These are phyloP conservation scores for Galerucella pusilla DNA, from an alignment of 2,888 invertebrate genomes.

Conservation along the genomic window DNA sequence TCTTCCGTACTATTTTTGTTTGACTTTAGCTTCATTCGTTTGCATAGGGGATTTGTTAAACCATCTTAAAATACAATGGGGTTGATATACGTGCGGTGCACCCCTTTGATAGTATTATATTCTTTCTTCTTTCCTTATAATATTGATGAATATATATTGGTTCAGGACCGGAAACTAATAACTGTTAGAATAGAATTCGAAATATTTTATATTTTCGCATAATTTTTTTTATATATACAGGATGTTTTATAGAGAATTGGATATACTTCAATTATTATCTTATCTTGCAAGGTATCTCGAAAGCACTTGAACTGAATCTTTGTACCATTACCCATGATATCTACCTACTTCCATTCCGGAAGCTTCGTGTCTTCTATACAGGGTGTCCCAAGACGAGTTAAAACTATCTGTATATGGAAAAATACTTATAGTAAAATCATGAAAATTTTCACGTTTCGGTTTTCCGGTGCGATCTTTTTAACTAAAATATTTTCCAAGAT, in stretches of 20 bases:
- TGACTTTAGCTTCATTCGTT: constrained; percentile 42
- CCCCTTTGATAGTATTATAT: constrained; percentile 37
- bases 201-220: not conserved
- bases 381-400: too few species aligned
- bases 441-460: too few species aligned
- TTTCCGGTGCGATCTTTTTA: too few species aligned
- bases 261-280: too few species aligned
- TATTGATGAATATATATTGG: constrained; percentile 26
- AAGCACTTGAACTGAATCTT: too few species aligned
- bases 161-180: not conserved
- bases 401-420: too few species aligned
- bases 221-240: not conserved
- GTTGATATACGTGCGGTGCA: constrained; percentile 47
- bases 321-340: too few species aligned
- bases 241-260: not conserved
- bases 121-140: constrained; percentile 30
- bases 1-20: constrained; percentile 32
- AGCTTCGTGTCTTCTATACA: too few species aligned
- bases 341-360: too few species aligned
- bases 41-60: constrained; percentile 52
- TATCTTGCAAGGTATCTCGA: too few species aligned
- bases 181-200: not conserved
- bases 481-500: too few species aligned
- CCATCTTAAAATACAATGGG: constrained; percentile 52
- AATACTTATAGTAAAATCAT: too few species aligned